A percentile compares a stretch with the other conserved stretches of the same genome.
phyloP scores from a whole-genome alignment of 1,140 invertebrate species.

The Phortica variegata region DNA sequence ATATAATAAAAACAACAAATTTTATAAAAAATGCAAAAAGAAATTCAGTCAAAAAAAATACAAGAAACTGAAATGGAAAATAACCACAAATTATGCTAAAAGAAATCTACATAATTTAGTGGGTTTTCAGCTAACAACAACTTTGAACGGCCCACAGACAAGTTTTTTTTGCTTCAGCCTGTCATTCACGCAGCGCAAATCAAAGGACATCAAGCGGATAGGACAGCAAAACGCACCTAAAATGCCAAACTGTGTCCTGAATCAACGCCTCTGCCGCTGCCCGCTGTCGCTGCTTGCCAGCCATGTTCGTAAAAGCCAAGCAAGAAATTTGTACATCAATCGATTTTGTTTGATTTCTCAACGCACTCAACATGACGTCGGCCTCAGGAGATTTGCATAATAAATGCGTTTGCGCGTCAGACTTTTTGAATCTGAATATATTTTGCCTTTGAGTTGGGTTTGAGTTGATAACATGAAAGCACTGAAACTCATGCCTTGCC shows the following conservation, averaged over 20 bases:
- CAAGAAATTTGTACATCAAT: slow-evolving; percentile 52
- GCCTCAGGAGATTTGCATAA: slow-evolving; percentile 51
- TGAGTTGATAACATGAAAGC: too few relatives aligned
- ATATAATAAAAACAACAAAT: too few relatives aligned
- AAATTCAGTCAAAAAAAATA: slow-evolving; percentile 9
- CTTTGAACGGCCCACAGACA: slow-evolving; percentile 11
- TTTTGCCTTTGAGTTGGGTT: slow-evolving; percentile 6
- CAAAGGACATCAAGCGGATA: slow-evolving; percentile 29
- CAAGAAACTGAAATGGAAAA: too few relatives aligned
- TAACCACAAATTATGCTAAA: slow-evolving; percentile 39
- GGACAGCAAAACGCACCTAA: neutral
- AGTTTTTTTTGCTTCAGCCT: slow-evolving; percentile 9
- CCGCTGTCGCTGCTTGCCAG: too few relatives aligned
- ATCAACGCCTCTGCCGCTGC: too few relatives aligned
- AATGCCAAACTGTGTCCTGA: too few relatives aligned
- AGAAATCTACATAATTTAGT: slow-evolving; percentile 53
- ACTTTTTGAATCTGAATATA: too few relatives aligned
- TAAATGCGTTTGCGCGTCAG: slow-evolving; percentile 35
- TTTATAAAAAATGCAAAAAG: slow-evolving; percentile 8
- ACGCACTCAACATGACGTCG: slow-evolving; percentile 23
- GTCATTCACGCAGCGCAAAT: slow-evolving; percentile 39
- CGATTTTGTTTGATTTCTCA: slow-evolving; percentile 50
- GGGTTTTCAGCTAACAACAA: slow-evolving; percentile 28
- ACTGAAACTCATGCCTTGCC: too few relatives aligned
- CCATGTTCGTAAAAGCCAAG: too few relatives aligned